Conservation (phyloP, 2,888 invertebrate genomes). For the Hyposoter didymator region DNA sequence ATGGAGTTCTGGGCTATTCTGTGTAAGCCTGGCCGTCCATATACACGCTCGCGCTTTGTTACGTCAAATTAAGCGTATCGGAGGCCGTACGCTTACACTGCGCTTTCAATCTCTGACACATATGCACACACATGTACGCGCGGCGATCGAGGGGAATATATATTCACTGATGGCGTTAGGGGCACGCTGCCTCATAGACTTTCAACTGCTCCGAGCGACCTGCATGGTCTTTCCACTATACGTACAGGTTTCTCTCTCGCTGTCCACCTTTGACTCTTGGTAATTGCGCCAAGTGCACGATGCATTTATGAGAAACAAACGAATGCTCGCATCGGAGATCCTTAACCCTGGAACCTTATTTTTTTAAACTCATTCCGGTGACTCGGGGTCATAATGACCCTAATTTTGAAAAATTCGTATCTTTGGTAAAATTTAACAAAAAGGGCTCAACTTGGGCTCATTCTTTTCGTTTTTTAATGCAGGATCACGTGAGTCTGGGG, state of each 20-base stretch:
- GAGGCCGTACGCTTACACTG: conserved; percentile 49
- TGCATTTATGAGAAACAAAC: conserved; percentile 29
- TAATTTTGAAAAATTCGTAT: too few relatives aligned
- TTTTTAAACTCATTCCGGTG: too few relatives aligned
- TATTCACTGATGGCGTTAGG: conserved; percentile 21
- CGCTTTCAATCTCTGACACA: conserved; percentile 61
- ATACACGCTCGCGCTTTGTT: conserved; percentile 68
- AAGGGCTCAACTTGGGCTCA: too few relatives aligned
- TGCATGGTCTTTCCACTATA: conserved; percentile 2
- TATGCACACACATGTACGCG: neutral
- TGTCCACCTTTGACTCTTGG: conserved; percentile 16
- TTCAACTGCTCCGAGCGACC: neutral
- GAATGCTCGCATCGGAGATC: neutral
- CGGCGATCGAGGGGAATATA: conserved; percentile 20
- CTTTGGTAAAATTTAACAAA: too few relatives aligned
- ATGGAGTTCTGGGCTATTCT: conserved; percentile 39
- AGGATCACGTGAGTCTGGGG: too few relatives aligned
- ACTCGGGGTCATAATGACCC: too few relatives aligned
- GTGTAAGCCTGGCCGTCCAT: conserved; percentile 39
- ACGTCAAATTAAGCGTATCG: conserved; percentile 74
- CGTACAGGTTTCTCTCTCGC: conserved; percentile 8
- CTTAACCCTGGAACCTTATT: too few relatives aligned
- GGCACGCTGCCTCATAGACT: conserved; percentile 25
- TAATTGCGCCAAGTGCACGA: conserved; percentile 8
- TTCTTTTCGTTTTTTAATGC: too few relatives aligned